Evolutionary conservation across 2,888 invertebrate species (phyloP).

Genomic region (Tigriopus californicus): DNA sequence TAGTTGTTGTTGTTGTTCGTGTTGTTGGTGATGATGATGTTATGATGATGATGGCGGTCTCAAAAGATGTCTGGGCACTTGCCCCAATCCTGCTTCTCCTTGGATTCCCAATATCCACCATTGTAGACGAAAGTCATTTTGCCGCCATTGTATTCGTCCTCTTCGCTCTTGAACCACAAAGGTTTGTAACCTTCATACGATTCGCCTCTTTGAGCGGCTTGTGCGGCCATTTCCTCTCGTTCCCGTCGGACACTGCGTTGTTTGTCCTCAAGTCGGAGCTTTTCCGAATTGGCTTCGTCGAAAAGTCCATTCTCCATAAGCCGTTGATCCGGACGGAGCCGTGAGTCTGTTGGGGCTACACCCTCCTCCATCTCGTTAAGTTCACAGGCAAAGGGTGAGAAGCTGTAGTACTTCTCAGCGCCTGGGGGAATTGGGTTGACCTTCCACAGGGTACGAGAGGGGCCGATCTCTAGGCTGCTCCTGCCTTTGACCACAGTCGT

Average conservation of each 20-base stretch:
- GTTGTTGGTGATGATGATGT: neutral
- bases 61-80: slow-evolving; percentile 73
- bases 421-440: slow-evolving; percentile 49
- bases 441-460: slow-evolving; percentile 68
- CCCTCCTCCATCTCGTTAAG: slow-evolving; percentile 82
- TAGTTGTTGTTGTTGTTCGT: too few relatives aligned
- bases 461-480: slow-evolving; percentile 80
- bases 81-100: slow-evolving; percentile 68
- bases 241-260: slow-evolving; percentile 60
- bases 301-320: slow-evolving; percentile 87
- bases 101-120: slow-evolving; percentile 81
- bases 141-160: slow-evolving; percentile 36
- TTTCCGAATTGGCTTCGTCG: slow-evolving; percentile 75
- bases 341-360: slow-evolving; percentile 85
- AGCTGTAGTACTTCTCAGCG: slow-evolving; percentile 65
- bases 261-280: slow-evolving; percentile 77
- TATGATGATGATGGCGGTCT: neutral
- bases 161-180: slow-evolving; percentile 10
- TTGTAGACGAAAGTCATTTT: slow-evolving; percentile 62
- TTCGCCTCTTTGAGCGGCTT: slow-evolving; percentile 31
- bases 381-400: slow-evolving; percentile 84
- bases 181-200: neutral
- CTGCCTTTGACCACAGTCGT: slow-evolving; percentile 42
- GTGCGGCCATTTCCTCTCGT: slow-evolving; percentile 59
- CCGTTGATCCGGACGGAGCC: slow-evolving; percentile 83